Evolutionary conservation across 1,140 invertebrate genomes (phyloP), one percentile per base, ranked within the genome.

Genomic region (Mercenaria mercenaria): DNA sequence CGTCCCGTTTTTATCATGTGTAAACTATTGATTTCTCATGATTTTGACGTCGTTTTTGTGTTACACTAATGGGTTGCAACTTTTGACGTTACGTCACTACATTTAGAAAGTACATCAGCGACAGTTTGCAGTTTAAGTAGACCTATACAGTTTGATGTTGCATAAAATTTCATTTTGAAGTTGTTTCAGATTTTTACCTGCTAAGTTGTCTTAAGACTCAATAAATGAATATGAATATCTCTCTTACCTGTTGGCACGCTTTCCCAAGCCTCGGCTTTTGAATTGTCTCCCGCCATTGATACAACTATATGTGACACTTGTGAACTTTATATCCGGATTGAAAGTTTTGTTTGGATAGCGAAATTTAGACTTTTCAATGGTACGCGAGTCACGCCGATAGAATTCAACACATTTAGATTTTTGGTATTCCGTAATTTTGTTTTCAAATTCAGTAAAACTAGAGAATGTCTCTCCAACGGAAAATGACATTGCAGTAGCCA

Each of bases 311-410:
- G 50, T 80, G 0, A 80, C 26, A 43, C n/a, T 39, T 13, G 26
- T 29, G 43, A 26, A 50, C 26, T 52, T 80, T 1, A 80, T 50
- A 32, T 56, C 52, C 23, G 23, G 20, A 52, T 50, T 80, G 41
- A 52, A 80, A 11, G 26, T 26, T 80, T 80, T 80, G 6, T 52
- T 80, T 18, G 77, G 77, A 34, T n/a, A 80, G 13, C 77, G 43
- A 20, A 11, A 26, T 56, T 52, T 52, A 52, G 77, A 23, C 39
- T 18, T 39, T 32, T 50, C 77, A 52, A 56, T 56, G 4, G 29
- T 52, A n/a, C 77, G 20, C 43, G 41, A 80, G 52, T 34, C 34
- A 50, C 77, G 77, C 32, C 34, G 50, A 29, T 80, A 80, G 10
- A 80, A 52, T 32, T 80, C 41, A 29, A 80, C 77, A 80, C 26